A percentile compares a stretch with the other conserved stretches of the same genome.
These are phyloP conservation scores for Drosophila koepferae DNA, from an alignment of 2,888 invertebrate species.

Conservation along the genomic window DNA sequence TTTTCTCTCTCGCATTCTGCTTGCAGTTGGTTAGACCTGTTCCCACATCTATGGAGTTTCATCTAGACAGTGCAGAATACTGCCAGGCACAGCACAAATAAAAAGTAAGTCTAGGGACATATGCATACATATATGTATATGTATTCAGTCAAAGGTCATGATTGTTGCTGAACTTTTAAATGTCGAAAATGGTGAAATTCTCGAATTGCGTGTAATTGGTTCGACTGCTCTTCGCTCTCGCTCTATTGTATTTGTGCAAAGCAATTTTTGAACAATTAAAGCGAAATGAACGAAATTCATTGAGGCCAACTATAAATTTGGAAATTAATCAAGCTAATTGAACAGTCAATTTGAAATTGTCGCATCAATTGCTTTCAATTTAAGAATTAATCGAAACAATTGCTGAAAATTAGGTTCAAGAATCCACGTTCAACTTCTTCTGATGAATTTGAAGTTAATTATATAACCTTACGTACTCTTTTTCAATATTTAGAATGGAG, in stretches of 20 bases:
- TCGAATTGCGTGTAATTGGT: conserved; percentile 60
- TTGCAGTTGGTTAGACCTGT: conserved; percentile 94
- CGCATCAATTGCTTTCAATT: conserved; percentile 41
- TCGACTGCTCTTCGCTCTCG: conserved; percentile 27
- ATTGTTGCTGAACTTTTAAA: conserved; percentile 40
- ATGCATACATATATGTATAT: neutral
- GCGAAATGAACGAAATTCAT: conserved; percentile 19
- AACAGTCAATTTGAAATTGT: neutral
- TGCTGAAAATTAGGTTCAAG: neutral
- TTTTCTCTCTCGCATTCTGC: conserved; percentile 64
- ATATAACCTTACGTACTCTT: too few relatives aligned
- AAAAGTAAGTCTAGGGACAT: conserved; percentile 85
- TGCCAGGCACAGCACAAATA: conserved; percentile 99
- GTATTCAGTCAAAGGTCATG: conserved; percentile 50
- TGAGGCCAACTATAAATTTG: conserved; percentile 9
- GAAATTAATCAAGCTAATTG: conserved; percentile 26
- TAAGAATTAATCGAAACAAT: neutral
- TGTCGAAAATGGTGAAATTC: conserved; percentile 14
- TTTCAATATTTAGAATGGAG: too few relatives aligned
- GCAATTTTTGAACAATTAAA: conserved; percentile 51
- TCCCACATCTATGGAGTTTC: conserved; percentile 99
- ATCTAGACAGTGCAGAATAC: conserved; percentile 99
- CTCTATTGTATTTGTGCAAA: conserved; percentile 9
- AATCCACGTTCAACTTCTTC: too few relatives aligned
- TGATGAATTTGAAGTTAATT: too few relatives aligned